Conservation (phyloP, 2,113 vertebrate species). For the Platysternon megacephalum region DNA sequence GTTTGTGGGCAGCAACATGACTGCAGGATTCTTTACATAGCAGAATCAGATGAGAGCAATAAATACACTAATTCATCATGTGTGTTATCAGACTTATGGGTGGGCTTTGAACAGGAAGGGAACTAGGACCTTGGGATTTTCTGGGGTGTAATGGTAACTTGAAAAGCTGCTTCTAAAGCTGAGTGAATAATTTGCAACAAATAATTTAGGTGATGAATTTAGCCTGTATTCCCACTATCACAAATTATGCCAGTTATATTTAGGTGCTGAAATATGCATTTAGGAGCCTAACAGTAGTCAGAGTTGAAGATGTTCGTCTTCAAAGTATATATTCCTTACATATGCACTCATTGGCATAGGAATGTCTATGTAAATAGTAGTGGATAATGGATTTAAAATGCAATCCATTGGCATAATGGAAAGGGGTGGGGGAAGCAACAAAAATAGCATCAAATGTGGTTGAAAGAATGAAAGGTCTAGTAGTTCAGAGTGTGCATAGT, state of each 20-base stretch:
- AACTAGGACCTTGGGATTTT: background rate
- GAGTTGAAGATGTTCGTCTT: background rate
- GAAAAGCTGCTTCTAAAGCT: background rate
- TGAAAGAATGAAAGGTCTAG: constrained; percentile 30
- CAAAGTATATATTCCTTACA: background rate
- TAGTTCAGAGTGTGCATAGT: constrained; percentile 43
- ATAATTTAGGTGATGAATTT: background rate
- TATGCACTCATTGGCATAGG: background rate
- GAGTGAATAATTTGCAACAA: background rate
- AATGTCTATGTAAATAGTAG: constrained; percentile 31
- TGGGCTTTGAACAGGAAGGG: background rate
- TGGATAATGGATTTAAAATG: constrained; percentile 20
- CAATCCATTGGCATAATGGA: background rate
- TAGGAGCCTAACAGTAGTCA: background rate
- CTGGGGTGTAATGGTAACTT: background rate
- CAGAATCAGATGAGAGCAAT: background rate
- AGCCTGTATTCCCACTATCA: background rate
- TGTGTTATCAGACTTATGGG: background rate
- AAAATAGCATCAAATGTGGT: background rate
- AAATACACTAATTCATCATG: background rate
- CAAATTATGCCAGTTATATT: background rate
- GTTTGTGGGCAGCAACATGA: background rate
- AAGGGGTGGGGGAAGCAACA: constrained; percentile 43
- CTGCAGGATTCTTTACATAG: background rate
- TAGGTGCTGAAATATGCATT: rapidly evolving